These are phyloP conservation scores for Sminthurinus signatus DNA, from an alignment of 1,140 invertebrate species.

Conservation along the genomic window DNA sequence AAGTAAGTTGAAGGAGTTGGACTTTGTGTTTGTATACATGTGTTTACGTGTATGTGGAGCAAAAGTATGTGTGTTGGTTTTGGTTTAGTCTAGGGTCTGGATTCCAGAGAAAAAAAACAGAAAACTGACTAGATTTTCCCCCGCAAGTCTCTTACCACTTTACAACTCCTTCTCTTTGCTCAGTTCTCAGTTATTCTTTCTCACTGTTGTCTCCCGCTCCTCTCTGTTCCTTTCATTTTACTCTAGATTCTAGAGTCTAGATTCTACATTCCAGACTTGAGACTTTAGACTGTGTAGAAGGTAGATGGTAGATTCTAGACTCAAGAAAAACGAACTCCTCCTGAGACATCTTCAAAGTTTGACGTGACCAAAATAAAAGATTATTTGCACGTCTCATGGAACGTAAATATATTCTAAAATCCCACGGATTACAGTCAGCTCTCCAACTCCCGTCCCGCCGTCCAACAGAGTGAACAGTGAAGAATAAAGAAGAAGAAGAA, in stretches of 20 bases:
- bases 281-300: background rate
- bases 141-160: background rate
- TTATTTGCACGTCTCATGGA: constrained; percentile 29
- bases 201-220: background rate
- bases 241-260: background rate
- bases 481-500: background rate
- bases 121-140: background rate
- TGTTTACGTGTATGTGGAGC: too few species aligned
- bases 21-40: too few species aligned
- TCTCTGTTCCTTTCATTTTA: background rate
- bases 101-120: background rate
- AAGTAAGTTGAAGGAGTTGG: too few species aligned
- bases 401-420: constrained; percentile 33
- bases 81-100: too few species aligned
- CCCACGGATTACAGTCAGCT: constrained; percentile 21
- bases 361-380: constrained; percentile 36
- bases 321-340: constrained; percentile 28
- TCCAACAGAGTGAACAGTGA: constrained; percentile 5
- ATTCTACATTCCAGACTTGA: background rate
- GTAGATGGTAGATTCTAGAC: background rate
- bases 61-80: too few species aligned
- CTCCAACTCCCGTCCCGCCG: constrained; percentile 12
- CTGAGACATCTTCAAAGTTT: constrained; percentile 38
- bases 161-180: background rate
- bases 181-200: background rate